Conservation (phyloP, 2,888 invertebrate genomes). For the Cylloceria caligata region DNA sequence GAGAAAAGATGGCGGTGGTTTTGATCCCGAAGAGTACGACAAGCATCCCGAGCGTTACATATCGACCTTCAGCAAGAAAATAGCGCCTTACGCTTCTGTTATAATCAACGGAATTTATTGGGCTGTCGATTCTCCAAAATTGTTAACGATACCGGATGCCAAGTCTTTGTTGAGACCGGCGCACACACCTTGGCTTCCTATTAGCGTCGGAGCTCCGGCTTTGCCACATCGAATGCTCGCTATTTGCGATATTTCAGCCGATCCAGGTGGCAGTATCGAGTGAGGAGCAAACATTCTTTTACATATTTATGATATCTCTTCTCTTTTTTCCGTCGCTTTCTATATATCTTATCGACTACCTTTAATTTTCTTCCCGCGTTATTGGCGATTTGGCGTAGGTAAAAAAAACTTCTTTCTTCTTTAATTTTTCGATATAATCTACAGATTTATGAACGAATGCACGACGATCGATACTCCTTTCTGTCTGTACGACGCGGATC, state of each 20-base stretch:
- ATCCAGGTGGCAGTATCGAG: conserved; percentile 99
- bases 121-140: conserved; percentile 98
- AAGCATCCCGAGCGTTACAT: conserved; percentile 97
- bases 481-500: conserved; percentile 99
- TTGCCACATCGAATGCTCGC: conserved; percentile 96
- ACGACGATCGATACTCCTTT: conserved; percentile 99
- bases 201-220: conserved; percentile 94
- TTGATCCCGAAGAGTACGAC: conserved; percentile 95
- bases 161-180: conserved; percentile 96
- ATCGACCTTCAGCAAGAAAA: conserved; percentile 97
- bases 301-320: background rate
- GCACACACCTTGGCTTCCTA: conserved; percentile 96
- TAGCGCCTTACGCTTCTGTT: conserved; percentile 98
- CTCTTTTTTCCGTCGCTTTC: background rate
- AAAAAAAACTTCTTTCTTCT: background rate
- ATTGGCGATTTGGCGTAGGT: background rate
- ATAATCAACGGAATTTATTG: conserved; percentile 99
- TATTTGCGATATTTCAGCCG: conserved; percentile 99
- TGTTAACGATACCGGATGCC: conserved; percentile 98
- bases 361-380: no score
- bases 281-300: conserved; percentile 65
- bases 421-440: background rate
- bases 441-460: conserved; percentile 98
- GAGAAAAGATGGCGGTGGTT: conserved; percentile 96
- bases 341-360: background rate